These are phyloP conservation scores for Griposia aprilina DNA, from an alignment of 2,888 invertebrate genomes.

Conservation along the genomic window DNA sequence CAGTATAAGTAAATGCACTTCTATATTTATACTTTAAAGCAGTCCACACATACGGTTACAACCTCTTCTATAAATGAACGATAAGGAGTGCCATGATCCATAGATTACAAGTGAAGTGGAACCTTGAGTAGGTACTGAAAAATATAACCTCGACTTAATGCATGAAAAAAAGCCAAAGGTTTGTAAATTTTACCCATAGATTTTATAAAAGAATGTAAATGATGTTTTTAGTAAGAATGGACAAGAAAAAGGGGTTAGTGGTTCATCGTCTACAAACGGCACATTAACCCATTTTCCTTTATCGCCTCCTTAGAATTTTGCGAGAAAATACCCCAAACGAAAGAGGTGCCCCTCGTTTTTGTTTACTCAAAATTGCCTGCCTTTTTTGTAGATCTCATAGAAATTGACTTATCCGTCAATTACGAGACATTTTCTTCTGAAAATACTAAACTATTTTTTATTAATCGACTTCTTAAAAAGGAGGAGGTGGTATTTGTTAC, in stretches of 20 bases:
- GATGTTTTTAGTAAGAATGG: slow-evolving; percentile 37
- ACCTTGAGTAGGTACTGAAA: neutral
- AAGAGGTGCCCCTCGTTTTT: slow-evolving; percentile 24
- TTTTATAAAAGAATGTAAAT: slow-evolving; percentile 48
- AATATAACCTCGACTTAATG: neutral
- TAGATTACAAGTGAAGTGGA: slow-evolving; percentile 14
- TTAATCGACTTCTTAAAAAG: no score
- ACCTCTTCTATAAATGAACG: slow-evolving; percentile 7
- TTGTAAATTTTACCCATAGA: slow-evolving; percentile 24
- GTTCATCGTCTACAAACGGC: slow-evolving; percentile 50
- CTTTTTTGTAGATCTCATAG: slow-evolving; percentile 7
- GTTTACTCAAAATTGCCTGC: slow-evolving; percentile 35
- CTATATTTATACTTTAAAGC: neutral
- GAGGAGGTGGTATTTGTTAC: no score
- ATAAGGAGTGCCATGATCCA: slow-evolving; percentile 38
- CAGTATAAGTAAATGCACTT: neutral
- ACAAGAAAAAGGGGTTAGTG: slow-evolving; percentile 39
- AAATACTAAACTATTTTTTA: neutral
- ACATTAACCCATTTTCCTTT: slow-evolving; percentile 54
- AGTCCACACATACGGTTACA: neutral
- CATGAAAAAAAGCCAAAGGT: slow-evolving; percentile 7
- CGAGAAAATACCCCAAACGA: slow-evolving; percentile 33
- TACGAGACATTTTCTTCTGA: neutral
- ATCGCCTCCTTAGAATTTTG: slow-evolving; percentile 41
- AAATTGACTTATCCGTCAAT: slow-evolving; percentile 19